Conservation (phyloP, 2,113 vertebrate genomes). For the Cottus gobio region DNA sequence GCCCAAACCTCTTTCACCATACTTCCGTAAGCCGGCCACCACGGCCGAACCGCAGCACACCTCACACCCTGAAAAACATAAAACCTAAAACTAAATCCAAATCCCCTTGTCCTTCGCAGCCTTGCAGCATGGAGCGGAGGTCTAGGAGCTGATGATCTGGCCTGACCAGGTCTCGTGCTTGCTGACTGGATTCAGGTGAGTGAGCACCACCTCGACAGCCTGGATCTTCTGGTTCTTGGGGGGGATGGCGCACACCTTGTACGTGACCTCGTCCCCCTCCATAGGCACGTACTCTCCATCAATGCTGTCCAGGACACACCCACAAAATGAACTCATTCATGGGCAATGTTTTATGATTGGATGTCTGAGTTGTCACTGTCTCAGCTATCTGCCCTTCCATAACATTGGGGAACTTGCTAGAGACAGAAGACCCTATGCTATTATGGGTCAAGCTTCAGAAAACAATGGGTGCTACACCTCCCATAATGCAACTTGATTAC, state of each 20-base stretch:
- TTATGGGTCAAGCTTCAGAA: not conserved
- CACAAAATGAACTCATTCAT: not conserved
- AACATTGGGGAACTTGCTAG: not conserved
- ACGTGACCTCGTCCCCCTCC: slow-evolving; percentile 97
- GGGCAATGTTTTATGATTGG: not conserved
- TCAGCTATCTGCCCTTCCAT: not conserved
- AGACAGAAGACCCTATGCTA: not conserved
- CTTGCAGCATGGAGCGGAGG: not conserved
- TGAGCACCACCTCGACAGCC: slow-evolving; percentile 96
- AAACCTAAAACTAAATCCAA: slow-evolving; percentile 42
- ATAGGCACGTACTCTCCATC: slow-evolving; percentile 97
- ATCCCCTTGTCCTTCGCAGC: not conserved
- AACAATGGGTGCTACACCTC: not conserved
- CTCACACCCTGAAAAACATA: slow-evolving; percentile 21
- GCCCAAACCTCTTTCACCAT: not conserved
- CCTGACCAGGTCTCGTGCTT: slow-evolving; percentile 99
- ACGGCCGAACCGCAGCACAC: not conserved
- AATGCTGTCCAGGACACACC: slow-evolving; percentile 84
- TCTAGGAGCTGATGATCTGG: slow-evolving; percentile 95
- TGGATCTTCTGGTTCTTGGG: slow-evolving; percentile 99
- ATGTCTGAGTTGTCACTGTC: not conserved
- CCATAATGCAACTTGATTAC: not conserved
- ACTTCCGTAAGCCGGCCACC: not conserved
- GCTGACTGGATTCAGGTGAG: slow-evolving; percentile 92
- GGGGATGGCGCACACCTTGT: slow-evolving; percentile 96